Percentiles rank a stretch among this genome's conserved stretches.
phyloP scores from a whole-genome alignment of 2,888 invertebrate genomes.

The Latheticus oryzae region DNA sequence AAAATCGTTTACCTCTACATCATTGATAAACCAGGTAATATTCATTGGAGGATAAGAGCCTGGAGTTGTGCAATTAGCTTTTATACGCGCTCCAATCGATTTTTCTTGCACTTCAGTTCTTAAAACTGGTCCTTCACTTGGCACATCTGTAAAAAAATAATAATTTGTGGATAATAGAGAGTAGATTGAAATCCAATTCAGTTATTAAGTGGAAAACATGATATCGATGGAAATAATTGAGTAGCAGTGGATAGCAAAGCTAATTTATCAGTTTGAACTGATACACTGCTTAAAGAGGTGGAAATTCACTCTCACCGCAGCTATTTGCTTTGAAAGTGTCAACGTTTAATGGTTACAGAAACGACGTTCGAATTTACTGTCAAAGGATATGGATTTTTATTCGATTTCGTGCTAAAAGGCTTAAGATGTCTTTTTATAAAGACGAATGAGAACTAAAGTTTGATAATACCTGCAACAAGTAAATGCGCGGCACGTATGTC shows the following conservation, averaged over 20 bases:
- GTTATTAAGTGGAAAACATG: slow-evolving; percentile 47
- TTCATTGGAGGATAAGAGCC: slow-evolving; percentile 70
- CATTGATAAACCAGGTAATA: slow-evolving; percentile 70
- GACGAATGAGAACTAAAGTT: slow-evolving; percentile 21
- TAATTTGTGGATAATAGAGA: too few species aligned
- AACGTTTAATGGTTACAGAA: slow-evolving; percentile 27
- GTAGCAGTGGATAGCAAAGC: slow-evolving; percentile 44
- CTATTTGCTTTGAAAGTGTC: slow-evolving; percentile 34
- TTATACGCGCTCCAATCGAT: slow-evolving; percentile 67
- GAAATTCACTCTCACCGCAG: slow-evolving; percentile 23
- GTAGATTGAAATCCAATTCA: too few species aligned
- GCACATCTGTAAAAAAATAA: slow-evolving; percentile 65
- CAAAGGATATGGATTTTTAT: slow-evolving; percentile 14
- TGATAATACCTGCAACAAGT: slow-evolving; percentile 66
- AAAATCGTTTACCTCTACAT: slow-evolving; percentile 65
- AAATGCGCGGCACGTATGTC: slow-evolving; percentile 68
- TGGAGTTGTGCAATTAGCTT: slow-evolving; percentile 69
- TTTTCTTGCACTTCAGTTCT: slow-evolving; percentile 68
- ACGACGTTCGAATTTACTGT: slow-evolving; percentile 22
- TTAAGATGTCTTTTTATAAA: slow-evolving; percentile 10
- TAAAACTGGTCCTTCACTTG: slow-evolving; percentile 68
- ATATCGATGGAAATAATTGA: slow-evolving; percentile 50
- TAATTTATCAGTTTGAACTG: slow-evolving; percentile 46
- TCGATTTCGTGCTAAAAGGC: slow-evolving; percentile 9
- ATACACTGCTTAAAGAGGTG: slow-evolving; percentile 39